Evolutionary conservation across 2,797 vertebrate species (phyloP).

Genomic region (Microctenopoma stevenorrisi): DNA sequence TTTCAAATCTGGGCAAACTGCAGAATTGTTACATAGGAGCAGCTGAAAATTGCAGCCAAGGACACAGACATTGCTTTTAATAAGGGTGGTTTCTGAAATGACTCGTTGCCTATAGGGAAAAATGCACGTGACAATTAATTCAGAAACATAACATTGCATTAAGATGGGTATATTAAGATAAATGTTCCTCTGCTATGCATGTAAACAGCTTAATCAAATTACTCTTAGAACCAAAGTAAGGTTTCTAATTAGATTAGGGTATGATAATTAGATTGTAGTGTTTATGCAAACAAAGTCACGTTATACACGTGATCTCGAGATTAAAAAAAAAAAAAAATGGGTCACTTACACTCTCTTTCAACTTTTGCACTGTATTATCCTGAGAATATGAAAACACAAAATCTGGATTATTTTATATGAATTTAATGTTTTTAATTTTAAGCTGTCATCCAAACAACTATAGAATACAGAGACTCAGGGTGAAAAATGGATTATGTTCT

Average conservation of each 20-base stretch:
- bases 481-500: background rate
- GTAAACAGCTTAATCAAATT: slow-evolving; percentile 75
- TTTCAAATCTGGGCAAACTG: slow-evolving; percentile 34
- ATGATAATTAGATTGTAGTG: slow-evolving; percentile 71
- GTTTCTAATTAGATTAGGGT: slow-evolving; percentile 76
- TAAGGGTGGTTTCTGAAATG: slow-evolving; percentile 2
- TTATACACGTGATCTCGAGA: slow-evolving; percentile 52
- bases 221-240: slow-evolving; percentile 67
- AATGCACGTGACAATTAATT: slow-evolving; percentile 42
- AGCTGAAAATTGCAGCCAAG: slow-evolving; percentile 5
- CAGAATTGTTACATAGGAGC: background rate
- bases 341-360: slow-evolving; percentile 56
- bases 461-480: background rate
- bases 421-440: slow-evolving; percentile 32
- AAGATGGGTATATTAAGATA: slow-evolving; percentile 60
- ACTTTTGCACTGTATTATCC: slow-evolving; percentile 47
- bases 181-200: slow-evolving; percentile 54
- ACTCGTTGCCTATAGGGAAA: slow-evolving; percentile 37
- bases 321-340: slow-evolving; percentile 53
- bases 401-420: slow-evolving; percentile 17
- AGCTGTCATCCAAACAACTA: slow-evolving; percentile 27
- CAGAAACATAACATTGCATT: slow-evolving; percentile 57
- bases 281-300: slow-evolving; percentile 72
- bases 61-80: slow-evolving; percentile 23
- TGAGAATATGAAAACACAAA: slow-evolving; percentile 34